phyloP scores from a whole-genome alignment of 2,113 vertebrate genomes.

The Solenodon paradoxus region DNA sequence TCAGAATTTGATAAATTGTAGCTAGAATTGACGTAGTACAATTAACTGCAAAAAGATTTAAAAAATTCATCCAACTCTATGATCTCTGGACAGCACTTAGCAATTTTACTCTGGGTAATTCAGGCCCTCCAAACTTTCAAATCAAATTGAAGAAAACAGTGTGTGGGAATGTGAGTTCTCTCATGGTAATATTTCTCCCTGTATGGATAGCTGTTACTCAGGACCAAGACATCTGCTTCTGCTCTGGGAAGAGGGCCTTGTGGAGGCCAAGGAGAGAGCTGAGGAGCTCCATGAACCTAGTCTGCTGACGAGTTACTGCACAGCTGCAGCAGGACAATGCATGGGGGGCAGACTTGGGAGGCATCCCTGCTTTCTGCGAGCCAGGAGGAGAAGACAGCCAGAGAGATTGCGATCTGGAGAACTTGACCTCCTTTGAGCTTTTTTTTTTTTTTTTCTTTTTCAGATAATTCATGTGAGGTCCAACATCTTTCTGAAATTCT shows the following conservation, averaged over 20 bases:
- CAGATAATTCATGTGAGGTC: not conserved
- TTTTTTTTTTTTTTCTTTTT: too few relatives aligned
- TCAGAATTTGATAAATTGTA: conserved; percentile 40
- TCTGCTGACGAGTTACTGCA: accelerated
- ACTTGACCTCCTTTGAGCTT: not conserved
- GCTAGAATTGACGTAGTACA: not conserved
- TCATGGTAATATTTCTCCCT: not conserved
- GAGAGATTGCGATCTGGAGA: not conserved
- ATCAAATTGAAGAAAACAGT: not conserved
- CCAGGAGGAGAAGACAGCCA: too few relatives aligned
- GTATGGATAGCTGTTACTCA: not conserved
- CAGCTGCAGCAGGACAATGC: too few relatives aligned
- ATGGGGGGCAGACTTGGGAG: too few relatives aligned
- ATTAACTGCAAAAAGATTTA: not conserved
- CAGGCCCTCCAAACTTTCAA: not conserved
- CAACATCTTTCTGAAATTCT: not conserved
- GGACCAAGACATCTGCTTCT: not conserved
- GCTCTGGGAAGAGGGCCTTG: accelerated
- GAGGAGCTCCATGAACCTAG: not conserved
- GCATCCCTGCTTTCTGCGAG: too few relatives aligned
- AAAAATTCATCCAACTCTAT: not conserved
- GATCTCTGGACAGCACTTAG: not conserved
- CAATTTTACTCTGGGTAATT: not conserved
- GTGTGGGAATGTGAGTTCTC: not conserved
- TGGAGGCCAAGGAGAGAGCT: not conserved